Base-by-base conservation (phyloP, 2,888 invertebrate genomes). In the Theodoxus fluviatilis region DNA sequence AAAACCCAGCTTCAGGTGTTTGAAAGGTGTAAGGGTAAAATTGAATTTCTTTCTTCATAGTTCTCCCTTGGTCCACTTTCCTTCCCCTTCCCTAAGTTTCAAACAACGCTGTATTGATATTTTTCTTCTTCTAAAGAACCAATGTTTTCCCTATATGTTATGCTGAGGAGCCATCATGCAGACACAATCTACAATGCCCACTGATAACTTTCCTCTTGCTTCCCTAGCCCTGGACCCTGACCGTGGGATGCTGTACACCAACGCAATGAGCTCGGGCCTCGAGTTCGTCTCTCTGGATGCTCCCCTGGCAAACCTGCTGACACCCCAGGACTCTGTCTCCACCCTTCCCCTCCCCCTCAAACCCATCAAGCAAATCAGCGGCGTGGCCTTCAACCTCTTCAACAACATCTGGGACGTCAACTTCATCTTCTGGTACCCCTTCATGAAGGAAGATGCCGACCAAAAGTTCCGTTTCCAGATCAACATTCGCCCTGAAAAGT, bases 391-490 rank as follows among this genome's bases (percentile, higher is more conserved):
- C 69, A 83, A 82, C 68, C 64, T 84, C 37, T 81, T 79, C 72
- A 85, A 85, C 72, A 85, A 84, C 70, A 74, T 84, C 1, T 84
- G 85, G 85, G 79, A 82, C 70, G 82, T 82, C 4, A 85, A 85
- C 71, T 84, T 81, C 67, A 83, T 85, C 61, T 81, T 80, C 69
- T 84, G 85, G 85, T 84, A 85, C 68, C 85, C 85, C 1, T 83
- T 77, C 69, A 49, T 76, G n/a, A 68, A 67, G n/a, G 75, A 74
- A 43, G 82, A 83, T 67, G 25, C 31, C 1, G 63, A 74, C 25
- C 75, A 75, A 57, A 77, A 77, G 64, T 80, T 75, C 55, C 71
- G 80, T 64, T 80, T 80, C 73, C 69, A 66, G 33, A 63, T 80
- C 12, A 75, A 74, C 49, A 75, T 80, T 67, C 28, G 49, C 4